Conservation (phyloP, 2,888 invertebrate genomes). For the Fragum sueziense region DNA sequence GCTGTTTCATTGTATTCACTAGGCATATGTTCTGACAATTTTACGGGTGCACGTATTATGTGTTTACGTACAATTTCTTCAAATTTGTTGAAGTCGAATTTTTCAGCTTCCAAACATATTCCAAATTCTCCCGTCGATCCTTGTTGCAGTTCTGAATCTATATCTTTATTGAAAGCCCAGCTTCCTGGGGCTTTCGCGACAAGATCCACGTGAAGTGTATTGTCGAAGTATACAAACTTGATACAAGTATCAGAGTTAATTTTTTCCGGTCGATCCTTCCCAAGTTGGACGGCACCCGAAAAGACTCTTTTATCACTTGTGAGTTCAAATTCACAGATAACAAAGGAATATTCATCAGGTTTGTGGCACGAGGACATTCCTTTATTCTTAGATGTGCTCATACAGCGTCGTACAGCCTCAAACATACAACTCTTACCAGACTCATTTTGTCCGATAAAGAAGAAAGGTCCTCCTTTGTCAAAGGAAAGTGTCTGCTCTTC, state of each 20-base stretch:
- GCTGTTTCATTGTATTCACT: not conserved
- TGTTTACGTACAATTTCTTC: not conserved
- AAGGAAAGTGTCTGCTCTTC: conserved; percentile 5
- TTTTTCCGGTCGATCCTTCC: not conserved
- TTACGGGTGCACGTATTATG: not conserved
- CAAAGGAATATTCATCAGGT: not conserved
- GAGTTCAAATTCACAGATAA: conserved; percentile 9
- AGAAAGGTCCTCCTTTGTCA: not conserved
- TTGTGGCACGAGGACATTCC: conserved; percentile 1
- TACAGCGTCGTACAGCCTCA: conserved; percentile 14
- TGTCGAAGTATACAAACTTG: not conserved
- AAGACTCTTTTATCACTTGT: not conserved
- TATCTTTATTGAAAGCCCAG: conserved; percentile 6
- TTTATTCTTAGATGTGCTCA: conserved; percentile 4
- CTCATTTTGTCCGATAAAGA: conserved; percentile 23
- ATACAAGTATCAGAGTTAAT: not conserved
- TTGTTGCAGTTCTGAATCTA: not conserved
- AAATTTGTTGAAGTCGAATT: not conserved
- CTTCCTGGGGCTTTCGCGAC: not conserved
- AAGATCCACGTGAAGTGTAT: not conserved
- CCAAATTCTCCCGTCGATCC: not conserved
- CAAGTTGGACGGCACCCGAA: not conserved
- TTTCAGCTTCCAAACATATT: too few species aligned
- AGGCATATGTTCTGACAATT: not conserved
- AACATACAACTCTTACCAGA: conserved; percentile 22